Evolutionary conservation across 64 coral and sea anemone genomes (phyloP).

Genomic region (Catalaphyllia jardinei): DNA sequence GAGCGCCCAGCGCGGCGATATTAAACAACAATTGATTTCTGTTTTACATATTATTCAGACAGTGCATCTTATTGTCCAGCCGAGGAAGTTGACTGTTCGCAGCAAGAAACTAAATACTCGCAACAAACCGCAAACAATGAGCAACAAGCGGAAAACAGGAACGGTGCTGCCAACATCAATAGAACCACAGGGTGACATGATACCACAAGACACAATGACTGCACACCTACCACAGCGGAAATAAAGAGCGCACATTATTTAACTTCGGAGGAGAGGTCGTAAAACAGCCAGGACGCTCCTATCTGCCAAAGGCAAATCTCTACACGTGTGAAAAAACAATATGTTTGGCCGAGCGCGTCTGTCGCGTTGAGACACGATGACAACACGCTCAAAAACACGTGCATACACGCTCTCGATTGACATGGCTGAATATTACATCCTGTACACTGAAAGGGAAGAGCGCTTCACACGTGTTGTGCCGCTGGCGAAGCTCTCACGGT

Average conservation of each 20-base stretch:
- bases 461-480: not conserved
- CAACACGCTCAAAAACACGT: not conserved
- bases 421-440: not conserved
- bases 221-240: not conserved
- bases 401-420: too few species aligned
- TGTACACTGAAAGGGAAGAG: not conserved
- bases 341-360: not conserved
- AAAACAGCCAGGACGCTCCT: not conserved
- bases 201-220: not conserved
- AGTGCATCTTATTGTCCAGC: not conserved
- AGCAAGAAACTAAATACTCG: not conserved
- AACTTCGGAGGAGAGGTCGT: not conserved
- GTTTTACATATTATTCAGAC: slow-evolving; percentile 25
- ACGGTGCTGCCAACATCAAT: not conserved
- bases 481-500: not conserved
- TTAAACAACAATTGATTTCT: not conserved
- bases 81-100: not conserved
- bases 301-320: not conserved
- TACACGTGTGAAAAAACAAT: not conserved
- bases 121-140: slow-evolving; percentile 27
- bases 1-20: not conserved
- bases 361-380: not conserved
- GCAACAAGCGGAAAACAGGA: slow-evolving; percentile 8
- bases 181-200: not conserved
- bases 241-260: not conserved